phyloP scores from a whole-genome alignment of 2,888 invertebrate genomes.

The Eupithecia exiguata region DNA sequence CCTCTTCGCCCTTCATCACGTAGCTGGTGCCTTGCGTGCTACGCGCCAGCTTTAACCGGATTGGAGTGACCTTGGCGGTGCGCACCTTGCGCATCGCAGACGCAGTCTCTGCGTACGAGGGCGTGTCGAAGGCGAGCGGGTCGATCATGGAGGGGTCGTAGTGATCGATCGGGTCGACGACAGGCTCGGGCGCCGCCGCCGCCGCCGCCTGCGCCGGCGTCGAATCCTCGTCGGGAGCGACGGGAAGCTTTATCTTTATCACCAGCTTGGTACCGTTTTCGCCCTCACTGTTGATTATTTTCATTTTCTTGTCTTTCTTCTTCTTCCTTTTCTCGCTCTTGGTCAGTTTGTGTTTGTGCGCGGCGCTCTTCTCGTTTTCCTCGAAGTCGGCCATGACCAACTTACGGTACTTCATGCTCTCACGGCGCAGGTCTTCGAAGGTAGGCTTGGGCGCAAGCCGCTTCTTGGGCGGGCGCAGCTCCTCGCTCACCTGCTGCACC shows the following conservation, averaged over 20 bases:
- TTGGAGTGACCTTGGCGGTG: conserved; percentile 89
- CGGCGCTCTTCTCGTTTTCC: conserved; percentile 85
- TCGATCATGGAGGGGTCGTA: conserved; percentile 77
- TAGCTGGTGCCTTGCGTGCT: conserved; percentile 91
- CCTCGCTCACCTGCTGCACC: conserved; percentile 80
- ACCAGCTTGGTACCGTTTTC: conserved; percentile 89
- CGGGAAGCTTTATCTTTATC: conserved; percentile 87
- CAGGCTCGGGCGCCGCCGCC: conserved; percentile 61
- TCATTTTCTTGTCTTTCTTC: conserved; percentile 83
- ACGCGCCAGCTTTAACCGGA: conserved; percentile 92
- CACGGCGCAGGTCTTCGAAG: conserved; percentile 91
- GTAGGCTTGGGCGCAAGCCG: conserved; percentile 87
- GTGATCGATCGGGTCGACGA: conserved; percentile 72
- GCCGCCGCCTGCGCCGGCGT: conserved; percentile 55
- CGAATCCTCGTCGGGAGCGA: conserved; percentile 60
- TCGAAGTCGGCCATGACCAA: conserved; percentile 93
- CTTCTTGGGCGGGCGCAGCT: conserved; percentile 92
- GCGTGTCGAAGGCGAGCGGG: conserved; percentile 75
- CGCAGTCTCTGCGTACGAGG: conserved; percentile 69
- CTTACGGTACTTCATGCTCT: conserved; percentile 94
- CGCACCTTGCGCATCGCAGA: conserved; percentile 83
- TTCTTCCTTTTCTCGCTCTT: conserved; percentile 77
- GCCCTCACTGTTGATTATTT: conserved; percentile 78
- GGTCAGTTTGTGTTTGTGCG: conserved; percentile 70
- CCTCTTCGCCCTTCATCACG: conserved; percentile 80